Evolutionary conservation across 2,797 vertebrate species (phyloP).

Genomic region (Alosa sapidissima): DNA sequence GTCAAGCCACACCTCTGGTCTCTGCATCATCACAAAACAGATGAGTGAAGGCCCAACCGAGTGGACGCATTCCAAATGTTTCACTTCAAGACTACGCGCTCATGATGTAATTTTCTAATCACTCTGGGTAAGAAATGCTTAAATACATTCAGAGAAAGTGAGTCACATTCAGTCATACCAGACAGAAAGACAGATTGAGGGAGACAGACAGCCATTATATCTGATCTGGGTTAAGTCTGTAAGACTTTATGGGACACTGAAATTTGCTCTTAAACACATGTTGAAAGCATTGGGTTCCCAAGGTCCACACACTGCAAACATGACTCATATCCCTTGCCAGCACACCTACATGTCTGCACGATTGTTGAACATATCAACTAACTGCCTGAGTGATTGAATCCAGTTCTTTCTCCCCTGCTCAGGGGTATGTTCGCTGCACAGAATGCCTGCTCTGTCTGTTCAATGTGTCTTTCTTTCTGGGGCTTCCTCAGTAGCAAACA

Average conservation of each 20-base stretch:
- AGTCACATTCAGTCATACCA: neutral
- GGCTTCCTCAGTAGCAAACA: slow-evolving; percentile 47
- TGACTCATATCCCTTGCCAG: neutral
- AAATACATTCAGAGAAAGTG: neutral
- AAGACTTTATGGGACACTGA: neutral
- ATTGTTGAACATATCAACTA: slow-evolving; percentile 11
- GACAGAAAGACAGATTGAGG: neutral
- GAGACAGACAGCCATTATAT: neutral
- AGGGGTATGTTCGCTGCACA: slow-evolving; percentile 29
- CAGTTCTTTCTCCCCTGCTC: slow-evolving; percentile 11
- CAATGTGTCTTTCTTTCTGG: slow-evolving; percentile 45
- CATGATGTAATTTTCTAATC: neutral
- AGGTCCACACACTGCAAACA: neutral
- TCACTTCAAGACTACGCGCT: neutral
- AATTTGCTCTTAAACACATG: neutral
- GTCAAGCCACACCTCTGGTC: neutral
- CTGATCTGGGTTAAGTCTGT: neutral
- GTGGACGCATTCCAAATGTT: no score
- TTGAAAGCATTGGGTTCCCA: neutral
- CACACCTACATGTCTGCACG: neutral
- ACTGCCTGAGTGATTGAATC: neutral
- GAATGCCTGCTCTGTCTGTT: slow-evolving; percentile 69
- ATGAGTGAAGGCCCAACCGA: no score
- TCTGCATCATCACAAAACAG: neutral
- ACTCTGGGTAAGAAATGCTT: neutral